These are phyloP conservation scores for Apoda limacodes DNA, from an alignment of 2,888 invertebrate species.

Conservation along the genomic window DNA sequence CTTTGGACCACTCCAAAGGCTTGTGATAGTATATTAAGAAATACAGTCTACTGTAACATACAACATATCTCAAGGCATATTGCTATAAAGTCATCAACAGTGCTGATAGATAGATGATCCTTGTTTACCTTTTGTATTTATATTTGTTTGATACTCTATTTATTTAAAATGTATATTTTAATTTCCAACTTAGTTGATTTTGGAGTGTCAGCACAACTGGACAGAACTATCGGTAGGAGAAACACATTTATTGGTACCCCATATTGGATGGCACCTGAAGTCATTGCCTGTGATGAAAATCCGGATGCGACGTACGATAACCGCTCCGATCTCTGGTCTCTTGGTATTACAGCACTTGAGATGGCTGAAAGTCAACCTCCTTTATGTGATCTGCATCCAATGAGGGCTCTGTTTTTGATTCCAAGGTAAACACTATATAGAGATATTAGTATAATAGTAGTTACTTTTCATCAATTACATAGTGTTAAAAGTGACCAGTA, in stretches of 20 bases:
- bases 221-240: slow-evolving; percentile 97
- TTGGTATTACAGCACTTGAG: slow-evolving; percentile 98
- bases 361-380: slow-evolving; percentile 99
- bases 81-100: too few species aligned
- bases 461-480: background rate
- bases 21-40: too few species aligned
- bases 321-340: slow-evolving; percentile 90
- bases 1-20: too few species aligned
- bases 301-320: slow-evolving; percentile 99
- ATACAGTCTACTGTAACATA: too few species aligned
- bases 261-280: slow-evolving; percentile 99
- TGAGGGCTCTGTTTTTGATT: slow-evolving; percentile 98
- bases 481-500: background rate
- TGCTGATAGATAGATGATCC: background rate
- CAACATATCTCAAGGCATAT: too few species aligned
- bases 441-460: slow-evolving; percentile 2
- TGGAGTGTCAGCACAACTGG: slow-evolving; percentile 98
- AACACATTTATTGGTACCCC: slow-evolving; percentile 99
- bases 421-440: slow-evolving; percentile 71
- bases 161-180: slow-evolving; percentile 13
- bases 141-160: slow-evolving; percentile 4
- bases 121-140: background rate
- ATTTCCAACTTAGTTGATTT: slow-evolving; percentile 84
- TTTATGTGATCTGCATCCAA: slow-evolving; percentile 98
- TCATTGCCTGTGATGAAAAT: slow-evolving; percentile 99